Conservation (phyloP, 2,797 vertebrate species). For the Propithecus deckenii region DNA sequence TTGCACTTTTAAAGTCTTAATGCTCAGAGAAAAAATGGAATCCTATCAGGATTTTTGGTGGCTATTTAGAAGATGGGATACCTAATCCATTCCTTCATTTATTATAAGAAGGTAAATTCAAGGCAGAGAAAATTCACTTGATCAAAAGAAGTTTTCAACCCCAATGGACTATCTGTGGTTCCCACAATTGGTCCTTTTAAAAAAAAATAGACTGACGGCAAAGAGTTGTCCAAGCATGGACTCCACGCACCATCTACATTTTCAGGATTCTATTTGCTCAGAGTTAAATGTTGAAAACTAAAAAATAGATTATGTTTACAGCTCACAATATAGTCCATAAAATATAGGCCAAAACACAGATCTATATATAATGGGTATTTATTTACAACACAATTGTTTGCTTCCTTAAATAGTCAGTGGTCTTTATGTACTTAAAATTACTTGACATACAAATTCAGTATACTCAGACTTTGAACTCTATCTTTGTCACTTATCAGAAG, state of each 20-base stretch:
- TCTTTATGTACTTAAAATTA: neutral
- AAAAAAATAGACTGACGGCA: neutral
- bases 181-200: neutral
- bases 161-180: neutral
- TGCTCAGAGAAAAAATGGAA: conserved; percentile 1
- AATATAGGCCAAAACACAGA: neutral
- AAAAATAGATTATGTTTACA: neutral
- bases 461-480: neutral
- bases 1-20: neutral
- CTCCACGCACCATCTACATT: neutral
- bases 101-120: conserved; percentile 35
- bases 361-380: neutral
- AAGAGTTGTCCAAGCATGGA: neutral
- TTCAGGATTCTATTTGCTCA: neutral
- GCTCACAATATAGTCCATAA: neutral
- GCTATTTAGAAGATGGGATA: conserved; percentile 6
- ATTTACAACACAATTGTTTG: neutral
- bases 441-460: neutral
- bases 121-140: conserved; percentile 5
- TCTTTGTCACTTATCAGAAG: neutral
- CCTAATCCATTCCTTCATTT: conserved; percentile 5
- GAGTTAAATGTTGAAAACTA: neutral
- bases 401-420: neutral
- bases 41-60: neutral
- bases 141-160: conserved; percentile 5